These are phyloP conservation scores for pig (Sus scrofa) DNA, from an alignment of 2,113 vertebrate genomes.

Conservation along the genomic window T2T-Sscrofa CM000829.6:44370501-44371000, in stretches of 20 bases:
- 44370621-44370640: neutral
- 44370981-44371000: neutral
- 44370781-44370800: neutral
- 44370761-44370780: neutral
- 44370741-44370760: neutral
- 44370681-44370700: neutral
- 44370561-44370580: neutral
- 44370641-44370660: neutral
- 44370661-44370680: neutral
- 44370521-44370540: neutral
- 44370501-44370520: neutral
- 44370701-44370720: neutral
- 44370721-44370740: neutral
- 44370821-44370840: neutral
- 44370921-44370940: neutral
- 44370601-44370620: neutral
- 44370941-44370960: neutral
- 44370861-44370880: neutral
- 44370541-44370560: neutral
- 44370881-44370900: neutral
- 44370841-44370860: constrained; percentile 2
- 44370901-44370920: neutral
- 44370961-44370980: neutral
- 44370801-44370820: neutral
- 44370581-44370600: neutral